Conservation (phyloP, 2,113 vertebrate species). For the Paedocypris sp. region DNA sequence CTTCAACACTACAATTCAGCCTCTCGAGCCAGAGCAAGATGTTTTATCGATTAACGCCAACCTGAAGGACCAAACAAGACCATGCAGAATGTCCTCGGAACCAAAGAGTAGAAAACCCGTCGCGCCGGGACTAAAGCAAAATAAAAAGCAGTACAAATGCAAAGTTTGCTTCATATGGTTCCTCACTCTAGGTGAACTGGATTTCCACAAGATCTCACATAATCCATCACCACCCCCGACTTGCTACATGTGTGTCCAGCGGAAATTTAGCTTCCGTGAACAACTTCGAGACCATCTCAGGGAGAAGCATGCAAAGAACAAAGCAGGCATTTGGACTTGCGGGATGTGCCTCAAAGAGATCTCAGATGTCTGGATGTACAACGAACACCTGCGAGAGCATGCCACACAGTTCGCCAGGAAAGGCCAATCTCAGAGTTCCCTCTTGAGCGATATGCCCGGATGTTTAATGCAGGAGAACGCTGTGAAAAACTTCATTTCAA, state of each 20-base stretch:
- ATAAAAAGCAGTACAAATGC: conserved; percentile 87
- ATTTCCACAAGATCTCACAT: conserved; percentile 89
- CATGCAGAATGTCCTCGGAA: conserved; percentile 47
- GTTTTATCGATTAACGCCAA: conserved; percentile 37
- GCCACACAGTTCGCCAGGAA: conserved; percentile 84
- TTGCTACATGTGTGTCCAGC: conserved; percentile 97
- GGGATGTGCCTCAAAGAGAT: conserved; percentile 96
- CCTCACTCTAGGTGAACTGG: conserved; percentile 78
- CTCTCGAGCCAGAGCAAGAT: conserved; percentile 58
- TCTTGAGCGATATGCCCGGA: conserved; percentile 65
- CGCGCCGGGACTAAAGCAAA: conserved; percentile 61
- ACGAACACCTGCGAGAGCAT: conserved; percentile 88
- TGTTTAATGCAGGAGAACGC: conserved; percentile 67
- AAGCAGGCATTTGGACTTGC: conserved; percentile 85
- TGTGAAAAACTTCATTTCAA: conserved; percentile 74
- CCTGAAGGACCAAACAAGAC: conserved; percentile 39
- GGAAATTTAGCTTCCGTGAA: conserved; percentile 88
- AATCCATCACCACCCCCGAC: conserved; percentile 89
- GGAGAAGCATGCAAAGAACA: conserved; percentile 86
- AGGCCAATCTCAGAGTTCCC: conserved; percentile 73
- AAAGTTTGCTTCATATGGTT: conserved; percentile 94
- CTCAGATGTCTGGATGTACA: conserved; percentile 95
- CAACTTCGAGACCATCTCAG: conserved; percentile 85
- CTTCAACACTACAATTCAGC: conserved; percentile 66
- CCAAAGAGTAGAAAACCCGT: conserved; percentile 52